Evolutionary conservation across 2,113 vertebrate species (phyloP).

Genomic region (Ciconia boyciana): DNA sequence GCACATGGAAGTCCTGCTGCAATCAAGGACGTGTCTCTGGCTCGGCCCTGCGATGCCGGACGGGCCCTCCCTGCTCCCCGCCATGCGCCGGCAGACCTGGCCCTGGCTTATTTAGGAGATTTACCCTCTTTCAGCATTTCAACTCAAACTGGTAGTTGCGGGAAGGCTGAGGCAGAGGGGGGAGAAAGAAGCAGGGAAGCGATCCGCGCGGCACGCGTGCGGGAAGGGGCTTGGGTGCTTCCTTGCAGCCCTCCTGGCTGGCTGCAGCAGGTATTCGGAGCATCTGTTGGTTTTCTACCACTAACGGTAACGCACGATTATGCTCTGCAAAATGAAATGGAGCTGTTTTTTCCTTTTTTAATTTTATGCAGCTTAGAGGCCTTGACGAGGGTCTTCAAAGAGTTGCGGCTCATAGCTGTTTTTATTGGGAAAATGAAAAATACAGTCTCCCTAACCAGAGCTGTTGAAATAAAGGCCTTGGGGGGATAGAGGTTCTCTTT

Average conservation of each 20-base stretch:
- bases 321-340: not conserved
- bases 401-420: not conserved
- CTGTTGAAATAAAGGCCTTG: slow-evolving; percentile 23
- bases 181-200: not conserved
- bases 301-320: not conserved
- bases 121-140: not conserved
- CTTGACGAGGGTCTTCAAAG: slow-evolving; percentile 12
- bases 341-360: not conserved
- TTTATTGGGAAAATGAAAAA: slow-evolving; percentile 31
- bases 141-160: not conserved
- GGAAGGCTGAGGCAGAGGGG: not conserved
- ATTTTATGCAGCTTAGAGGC: slow-evolving; percentile 3
- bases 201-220: fast-evolving
- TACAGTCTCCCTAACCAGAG: slow-evolving; percentile 3
- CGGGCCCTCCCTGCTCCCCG: not conserved
- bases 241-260: fast-evolving
- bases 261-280: too few species aligned
- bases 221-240: fast-evolving
- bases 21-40: fast-evolving
- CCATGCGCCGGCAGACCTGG: fast-evolving
- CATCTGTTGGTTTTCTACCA: not conserved
- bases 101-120: not conserved
- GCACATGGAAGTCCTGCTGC: not conserved
- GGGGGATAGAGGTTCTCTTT: slow-evolving; percentile 44
- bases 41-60: not conserved